Conservation (phyloP, 1,140 invertebrate genomes). For the Tetramorium alpestre region DNA sequence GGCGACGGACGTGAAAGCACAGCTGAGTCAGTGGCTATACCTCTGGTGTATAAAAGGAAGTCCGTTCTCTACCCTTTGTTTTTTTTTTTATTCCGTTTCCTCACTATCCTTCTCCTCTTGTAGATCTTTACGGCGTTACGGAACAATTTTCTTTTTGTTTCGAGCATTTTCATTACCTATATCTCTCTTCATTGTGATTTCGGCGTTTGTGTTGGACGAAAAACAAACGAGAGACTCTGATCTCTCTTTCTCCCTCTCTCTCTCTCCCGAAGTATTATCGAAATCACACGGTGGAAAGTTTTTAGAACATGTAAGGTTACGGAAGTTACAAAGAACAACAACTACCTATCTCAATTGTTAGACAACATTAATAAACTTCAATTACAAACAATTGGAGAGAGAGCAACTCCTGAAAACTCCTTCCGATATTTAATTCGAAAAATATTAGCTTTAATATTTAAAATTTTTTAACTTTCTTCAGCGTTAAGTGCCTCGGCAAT, state of each 20-base stretch:
- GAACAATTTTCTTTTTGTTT: constrained; percentile 56
- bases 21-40: constrained; percentile 74
- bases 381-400: neutral
- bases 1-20: constrained; percentile 71
- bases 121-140: constrained; percentile 56
- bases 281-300: neutral
- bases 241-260: neutral
- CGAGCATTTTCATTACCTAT: constrained; percentile 28
- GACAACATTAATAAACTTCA: neutral
- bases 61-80: constrained; percentile 55
- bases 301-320: neutral
- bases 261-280: constrained; percentile 14
- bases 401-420: neutral
- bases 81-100: neutral
- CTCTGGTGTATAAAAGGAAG: constrained; percentile 66
- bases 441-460: neutral
- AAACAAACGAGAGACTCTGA: neutral
- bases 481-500: neutral
- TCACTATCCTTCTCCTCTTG: neutral
- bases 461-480: neutral
- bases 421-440: neutral
- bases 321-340: neutral
- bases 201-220: neutral
- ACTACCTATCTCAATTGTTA: neutral
- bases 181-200: constrained; percentile 22